Percentiles rank a stretch among this genome's conserved stretches.
Evolutionary conservation across 2,113 vertebrate species (phyloP).

Genomic region (Notiomystis cincta): DNA sequence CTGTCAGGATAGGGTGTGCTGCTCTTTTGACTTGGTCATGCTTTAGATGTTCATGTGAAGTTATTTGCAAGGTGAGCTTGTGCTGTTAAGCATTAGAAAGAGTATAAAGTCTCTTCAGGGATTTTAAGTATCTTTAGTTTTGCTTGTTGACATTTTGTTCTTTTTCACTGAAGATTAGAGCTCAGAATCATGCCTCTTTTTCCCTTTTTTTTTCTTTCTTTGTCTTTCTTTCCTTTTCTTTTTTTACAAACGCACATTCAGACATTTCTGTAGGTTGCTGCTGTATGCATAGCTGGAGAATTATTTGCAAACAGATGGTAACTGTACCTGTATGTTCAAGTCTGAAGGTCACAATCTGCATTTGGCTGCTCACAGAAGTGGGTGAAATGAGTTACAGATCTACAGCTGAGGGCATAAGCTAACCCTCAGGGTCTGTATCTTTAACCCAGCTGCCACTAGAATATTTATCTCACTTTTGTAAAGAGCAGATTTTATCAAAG

Average conservation of each 20-base stretch:
- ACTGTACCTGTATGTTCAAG: neutral
- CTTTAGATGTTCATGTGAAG: constrained; percentile 1
- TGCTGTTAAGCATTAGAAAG: neutral
- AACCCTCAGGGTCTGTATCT: neutral
- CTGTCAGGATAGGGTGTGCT: neutral
- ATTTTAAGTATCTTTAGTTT: constrained; percentile 13
- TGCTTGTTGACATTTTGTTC: neutral
- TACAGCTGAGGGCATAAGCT: constrained; percentile 7
- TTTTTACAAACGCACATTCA: neutral
- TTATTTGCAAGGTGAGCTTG: neutral
- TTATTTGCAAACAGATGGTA: neutral
- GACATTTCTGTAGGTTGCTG: neutral
- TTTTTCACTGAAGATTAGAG: neutral
- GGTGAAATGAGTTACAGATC: neutral
- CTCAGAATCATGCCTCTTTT: neutral
- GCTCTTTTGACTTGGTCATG: neutral
- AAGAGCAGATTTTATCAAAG: constrained; percentile 30
- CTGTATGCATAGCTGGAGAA: neutral
- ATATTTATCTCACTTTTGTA: constrained; percentile 22
- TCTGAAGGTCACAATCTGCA: neutral
- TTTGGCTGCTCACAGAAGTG: neutral
- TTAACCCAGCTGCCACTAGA: constrained; percentile 16
- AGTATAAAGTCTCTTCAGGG: neutral
- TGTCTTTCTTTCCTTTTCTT: no score
- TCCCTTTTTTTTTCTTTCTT: neutral